Base-by-base conservation (phyloP, 2,888 invertebrate species). In the Hyppa rectilinea region DNA sequence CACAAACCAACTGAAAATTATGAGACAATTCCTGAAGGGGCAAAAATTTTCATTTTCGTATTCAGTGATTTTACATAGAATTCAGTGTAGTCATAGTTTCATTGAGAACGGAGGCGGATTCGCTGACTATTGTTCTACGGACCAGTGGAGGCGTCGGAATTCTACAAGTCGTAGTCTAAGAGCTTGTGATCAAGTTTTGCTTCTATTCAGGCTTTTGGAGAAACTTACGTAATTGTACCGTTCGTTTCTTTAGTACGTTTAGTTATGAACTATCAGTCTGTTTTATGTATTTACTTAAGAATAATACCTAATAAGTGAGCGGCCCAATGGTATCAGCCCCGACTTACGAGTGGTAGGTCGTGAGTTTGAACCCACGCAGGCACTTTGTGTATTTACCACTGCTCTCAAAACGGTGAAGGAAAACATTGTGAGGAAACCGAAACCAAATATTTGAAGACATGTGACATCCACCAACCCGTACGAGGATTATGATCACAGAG, bases 131-230 rank as follows among this genome's bases (percentile, higher is more conserved):
- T 62, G 38, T 74, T 75, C 23, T 43, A 45, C 31, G 31, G 56
- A 45, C 17, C 1, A 34, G 43, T 31, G 36, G 29, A 61, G 31
- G 23, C 36, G 26, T 31, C 20, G n/a, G 43, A 12, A 14, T 53
- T 52, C 52, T 52, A 68, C 17, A 45, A 68, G 68, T 36, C 10
- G 29, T 63, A 68, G 69, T 17, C n/a, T 14, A 20, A 36, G 52
- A 68, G 36, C 55, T 70, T 70, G 55, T n/a, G 4, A 68, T 36
- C 23, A 36, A n/a, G n/a, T n/a, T n/a, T n/a, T n/a, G n/a, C n/a
- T n/a, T 59, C 17, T 7, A 29, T 40, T 20, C 4, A 0, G 12
- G 29, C 4, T 58, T 9, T 4, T 20, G 38, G 20, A 29, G 4
- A 40, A 29, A 58, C 14, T 29, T 58, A 7, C 12, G 12, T n/a